Evolutionary conservation across 2,888 invertebrate genomes (phyloP), one percentile per base, ranked within the genome.

Genomic region (Chrysotoxum bicinctum): DNA sequence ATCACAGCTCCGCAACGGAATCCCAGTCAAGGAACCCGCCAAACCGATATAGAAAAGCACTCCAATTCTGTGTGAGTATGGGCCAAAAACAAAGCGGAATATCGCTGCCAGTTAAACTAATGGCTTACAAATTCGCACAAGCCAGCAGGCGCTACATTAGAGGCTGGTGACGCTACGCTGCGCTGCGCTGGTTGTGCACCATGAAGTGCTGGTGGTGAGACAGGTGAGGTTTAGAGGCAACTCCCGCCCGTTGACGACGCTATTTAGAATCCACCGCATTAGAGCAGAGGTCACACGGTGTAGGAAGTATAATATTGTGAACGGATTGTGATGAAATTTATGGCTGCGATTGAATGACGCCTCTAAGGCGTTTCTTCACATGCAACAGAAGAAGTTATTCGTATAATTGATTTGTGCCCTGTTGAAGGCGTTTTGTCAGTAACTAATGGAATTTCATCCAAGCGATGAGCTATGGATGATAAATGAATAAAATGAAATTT

Each of bases 291-390:
- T 84, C 84, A 80, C 75, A 60, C 37, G 60, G 72, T 80, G 80
- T 76, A 79, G 79, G 84, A 80, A 80, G 80, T 84, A 23, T 40
- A 35, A 58, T 45, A 79, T 75, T 79, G 75, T 84, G 80, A 72
- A 66, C 75, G 80, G 79, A 79, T 84, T 84, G 66, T 70, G 74
- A 75, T 68, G 72, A 66, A 80, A 84, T 79, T 84, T 84, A 84
- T 84, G 75, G 68, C 54, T 60, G 72, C 84, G 80, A 84, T 84
- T 75, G 84, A 84, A 75, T 84, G 80, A 84, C 84, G 80, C 84
- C 83, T 50, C 56, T 69, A 21, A 83, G 78, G 73, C 56, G 73
- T 78, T 75, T 66, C 84, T 72, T 75, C 74, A 66, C 74, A 66
- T 79, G 75, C 74, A 60, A 72, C 75, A 43, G 66, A 30, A 66